Percentiles rank a stretch among this genome's conserved stretches.
Conservation (phyloP, 2,797 vertebrate genomes). For the Argya squamiceps region DNA sequence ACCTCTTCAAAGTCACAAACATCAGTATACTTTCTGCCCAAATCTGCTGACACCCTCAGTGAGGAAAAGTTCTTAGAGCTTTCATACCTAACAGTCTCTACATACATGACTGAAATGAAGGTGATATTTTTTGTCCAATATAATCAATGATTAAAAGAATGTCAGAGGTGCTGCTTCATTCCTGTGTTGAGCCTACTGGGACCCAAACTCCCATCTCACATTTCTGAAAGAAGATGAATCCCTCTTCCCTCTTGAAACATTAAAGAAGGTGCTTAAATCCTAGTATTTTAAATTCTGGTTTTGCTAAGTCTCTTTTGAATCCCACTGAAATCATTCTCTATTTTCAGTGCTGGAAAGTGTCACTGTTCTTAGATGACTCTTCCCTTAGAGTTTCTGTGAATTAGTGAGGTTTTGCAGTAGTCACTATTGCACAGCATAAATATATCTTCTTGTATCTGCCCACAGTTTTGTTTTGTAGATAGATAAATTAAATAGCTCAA, state of each 20-base stretch:
- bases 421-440: not conserved
- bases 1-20: not conserved
- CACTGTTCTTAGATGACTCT: not conserved
- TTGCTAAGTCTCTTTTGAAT: not conserved
- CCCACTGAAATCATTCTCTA: rapidly evolving
- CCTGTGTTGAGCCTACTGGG: not conserved
- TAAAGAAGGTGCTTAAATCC: not conserved
- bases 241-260: not conserved
- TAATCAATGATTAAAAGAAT: not conserved
- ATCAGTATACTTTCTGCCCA: not conserved
- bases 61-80: not conserved
- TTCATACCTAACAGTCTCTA: not conserved
- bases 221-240: not conserved
- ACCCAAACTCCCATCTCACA: rapidly evolving
- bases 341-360: not conserved
- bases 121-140: not conserved
- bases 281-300: too few relatives aligned
- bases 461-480: not conserved
- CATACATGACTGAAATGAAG: not conserved
- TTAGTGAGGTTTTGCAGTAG: not conserved
- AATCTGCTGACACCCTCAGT: not conserved
- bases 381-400: not conserved
- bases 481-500: not conserved
- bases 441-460: not conserved
- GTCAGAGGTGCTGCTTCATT: not conserved